Conservation (phyloP, 1,140 invertebrate genomes). For the Drosophila sturtevanti region DNA sequence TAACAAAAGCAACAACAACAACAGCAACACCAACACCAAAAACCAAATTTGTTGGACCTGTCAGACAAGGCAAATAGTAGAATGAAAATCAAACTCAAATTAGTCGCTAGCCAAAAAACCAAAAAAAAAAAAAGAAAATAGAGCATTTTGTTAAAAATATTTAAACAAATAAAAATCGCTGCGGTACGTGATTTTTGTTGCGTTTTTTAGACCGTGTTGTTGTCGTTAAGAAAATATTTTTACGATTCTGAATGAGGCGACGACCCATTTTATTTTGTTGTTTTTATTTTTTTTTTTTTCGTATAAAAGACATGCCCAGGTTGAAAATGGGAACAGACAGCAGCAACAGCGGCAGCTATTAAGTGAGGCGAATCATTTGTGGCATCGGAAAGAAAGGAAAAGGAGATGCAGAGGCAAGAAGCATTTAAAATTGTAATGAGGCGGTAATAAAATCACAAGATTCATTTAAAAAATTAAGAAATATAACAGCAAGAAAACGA, state of each 20-base stretch:
- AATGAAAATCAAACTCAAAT: conserved; percentile 59
- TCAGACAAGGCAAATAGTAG: conserved; percentile 40
- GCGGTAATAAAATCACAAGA: conserved; percentile 63
- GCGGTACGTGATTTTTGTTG: conserved; percentile 73
- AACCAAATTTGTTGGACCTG: conserved; percentile 49
- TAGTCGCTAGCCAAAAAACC: conserved; percentile 49
- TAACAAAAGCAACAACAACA: conserved; percentile 24
- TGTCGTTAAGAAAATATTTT: conserved; percentile 76
- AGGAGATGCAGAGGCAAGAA: neutral
- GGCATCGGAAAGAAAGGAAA: neutral
- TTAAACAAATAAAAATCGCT: conserved; percentile 79
- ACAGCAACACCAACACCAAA: neutral
- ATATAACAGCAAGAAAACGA: neutral
- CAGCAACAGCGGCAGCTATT: conserved; percentile 37
- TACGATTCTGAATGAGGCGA: conserved; percentile 49
- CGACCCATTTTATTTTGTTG: conserved; percentile 56
- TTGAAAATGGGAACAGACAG: conserved; percentile 52
- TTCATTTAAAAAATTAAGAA: conserved; percentile 18
- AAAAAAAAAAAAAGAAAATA: conserved; percentile 31
- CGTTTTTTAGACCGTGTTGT: conserved; percentile 70
- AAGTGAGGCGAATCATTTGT: conserved; percentile 43
- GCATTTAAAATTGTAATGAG: conserved; percentile 42
- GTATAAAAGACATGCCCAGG: conserved; percentile 49
- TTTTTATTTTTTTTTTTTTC: too few species aligned
- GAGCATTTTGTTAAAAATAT: conserved; percentile 61